Base-by-base conservation (phyloP, 2,113 vertebrate species). In the Anas platyrhynchos region DNA sequence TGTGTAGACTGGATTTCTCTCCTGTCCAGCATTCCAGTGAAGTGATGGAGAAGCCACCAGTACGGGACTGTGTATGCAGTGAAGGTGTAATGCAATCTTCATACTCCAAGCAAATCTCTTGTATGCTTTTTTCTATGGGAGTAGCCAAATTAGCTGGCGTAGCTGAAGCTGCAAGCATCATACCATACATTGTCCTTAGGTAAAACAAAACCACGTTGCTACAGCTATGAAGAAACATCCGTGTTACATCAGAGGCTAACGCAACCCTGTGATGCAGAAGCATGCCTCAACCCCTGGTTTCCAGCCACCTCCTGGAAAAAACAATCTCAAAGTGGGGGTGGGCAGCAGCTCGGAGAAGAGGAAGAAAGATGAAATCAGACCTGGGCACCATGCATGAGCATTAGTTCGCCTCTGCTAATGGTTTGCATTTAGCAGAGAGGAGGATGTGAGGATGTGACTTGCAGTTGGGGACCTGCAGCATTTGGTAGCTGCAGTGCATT, bases 221-320 rank as follows among this genome's bases (percentile, higher is more conserved):
- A 26, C 73, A 88, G 80, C 18, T 14, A 1, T 66, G 17, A 18
- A 18, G 78, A 81, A 84, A 41, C 7, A 6, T 4, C 8, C 3
- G 32, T 50, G 13, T 58, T 58, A 17, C 18, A 65, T 52, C 9
- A 13, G 10, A 67, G 1, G 3, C 55, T 46, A 58, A 9, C 1
- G 29, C 71, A 48, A 44, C 2, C 1, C 1, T 0, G 1, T 6
- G 67, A n/a, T 58, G 55, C 2, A 0, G 43, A 25, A 48, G 20
- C 16, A 6, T 2, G 0, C 0, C 0, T 13, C 86, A 32, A 55
- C 36, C 32, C 1, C 0, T 4, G 2, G 0, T 65, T 65, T 63
- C 66, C 16, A 29, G 0, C 66, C n/a, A 32, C 32, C 34, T 61
- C 36, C 1, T 3, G 68, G 26, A 81, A 44, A 2, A 2, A 32